Percentiles rank a stretch among this genome's conserved stretches.
Evolutionary conservation across 2,113 vertebrate species (phyloP).

Genomic region (Tachysurus vachellii): DNA sequence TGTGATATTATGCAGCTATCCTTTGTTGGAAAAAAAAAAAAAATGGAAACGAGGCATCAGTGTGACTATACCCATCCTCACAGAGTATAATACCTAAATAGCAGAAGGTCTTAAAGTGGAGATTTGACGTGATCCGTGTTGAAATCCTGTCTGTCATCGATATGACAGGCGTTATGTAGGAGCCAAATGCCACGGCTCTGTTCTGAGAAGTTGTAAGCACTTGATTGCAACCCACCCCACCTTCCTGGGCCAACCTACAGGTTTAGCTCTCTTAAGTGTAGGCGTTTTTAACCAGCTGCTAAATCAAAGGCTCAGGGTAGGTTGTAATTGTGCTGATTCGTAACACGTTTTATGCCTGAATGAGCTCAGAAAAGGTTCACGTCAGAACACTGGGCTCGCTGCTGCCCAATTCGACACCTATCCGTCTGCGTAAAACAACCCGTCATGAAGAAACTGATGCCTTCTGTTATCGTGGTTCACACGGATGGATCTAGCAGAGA

Average conservation of each 20-base stretch:
- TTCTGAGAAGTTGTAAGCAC: constrained; percentile 22
- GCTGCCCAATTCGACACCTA: not conserved
- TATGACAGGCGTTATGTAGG: not conserved
- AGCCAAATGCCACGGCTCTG: not conserved
- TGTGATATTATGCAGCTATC: constrained; percentile 10
- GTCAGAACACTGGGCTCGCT: not conserved
- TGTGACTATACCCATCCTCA: not conserved
- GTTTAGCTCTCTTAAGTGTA: constrained; percentile 33
- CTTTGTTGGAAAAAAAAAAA: not conserved
- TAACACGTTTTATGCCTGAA: constrained; percentile 52
- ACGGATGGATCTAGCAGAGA: not conserved
- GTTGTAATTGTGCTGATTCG: constrained; percentile 57
- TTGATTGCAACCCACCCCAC: constrained; percentile 31
- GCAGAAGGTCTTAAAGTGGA: constrained; percentile 6
- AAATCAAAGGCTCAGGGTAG: constrained; percentile 55
- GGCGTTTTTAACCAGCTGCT: constrained; percentile 52
- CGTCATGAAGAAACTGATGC: constrained; percentile 1
- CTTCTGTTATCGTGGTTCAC: not conserved
- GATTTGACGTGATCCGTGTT: not conserved
- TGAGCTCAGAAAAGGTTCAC: constrained; percentile 43
- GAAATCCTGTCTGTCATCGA: constrained; percentile 9
- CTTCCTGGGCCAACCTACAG: constrained; percentile 22
- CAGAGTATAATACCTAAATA: not conserved
- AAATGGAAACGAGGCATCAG: not conserved
- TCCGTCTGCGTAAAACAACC: not conserved